phyloP scores from a whole-genome alignment of 2,113 vertebrate species.

The Xenopus tropicalis region UCB_Xtro_10.0 CM004450.2:48631501-48632000 shows the following conservation, averaged over 20 bases:
- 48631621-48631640: conserved; percentile 1
- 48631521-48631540: conserved; percentile 9
- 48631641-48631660: conserved; percentile 11
- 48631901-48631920: no score
- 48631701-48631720: neutral
- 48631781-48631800: neutral
- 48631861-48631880: no score
- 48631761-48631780: neutral
- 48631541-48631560: conserved; percentile 20
- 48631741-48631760: neutral
- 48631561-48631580: conserved; percentile 15
- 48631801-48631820: neutral
- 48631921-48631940: no score
- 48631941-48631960: rapidly evolving
- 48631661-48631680: conserved; percentile 10
- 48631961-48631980: no score
- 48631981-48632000: no score
- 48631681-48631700: conserved; percentile 20
- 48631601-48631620: neutral
- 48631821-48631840: neutral
- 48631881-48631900: no score
- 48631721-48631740: neutral
- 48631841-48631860: no score
- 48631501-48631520: conserved; percentile 4
- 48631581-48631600: conserved; percentile 19